These are phyloP conservation scores for Papilio protenor DNA, from an alignment of 2,888 invertebrate species.

Conservation along the genomic window DNA sequence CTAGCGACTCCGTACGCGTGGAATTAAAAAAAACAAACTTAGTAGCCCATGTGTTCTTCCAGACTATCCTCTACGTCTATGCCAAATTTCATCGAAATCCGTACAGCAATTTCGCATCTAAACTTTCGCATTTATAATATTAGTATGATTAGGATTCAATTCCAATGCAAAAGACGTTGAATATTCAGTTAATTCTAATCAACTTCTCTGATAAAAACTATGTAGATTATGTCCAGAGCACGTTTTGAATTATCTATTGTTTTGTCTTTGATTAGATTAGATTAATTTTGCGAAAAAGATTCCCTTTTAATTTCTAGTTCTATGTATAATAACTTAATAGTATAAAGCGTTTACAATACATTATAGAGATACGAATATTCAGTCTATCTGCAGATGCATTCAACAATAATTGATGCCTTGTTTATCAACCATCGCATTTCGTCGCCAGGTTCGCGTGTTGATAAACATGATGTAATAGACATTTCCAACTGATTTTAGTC, in stretches of 20 bases:
- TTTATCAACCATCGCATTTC: not conserved
- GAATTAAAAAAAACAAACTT: too few species aligned
- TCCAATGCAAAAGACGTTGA: not conserved
- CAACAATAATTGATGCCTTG: not conserved
- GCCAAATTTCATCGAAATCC: too few species aligned
- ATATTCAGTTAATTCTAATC: not conserved
- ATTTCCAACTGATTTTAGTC: not conserved
- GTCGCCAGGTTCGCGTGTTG: not conserved
- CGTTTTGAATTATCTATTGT: not conserved
- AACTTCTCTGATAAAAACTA: not conserved
- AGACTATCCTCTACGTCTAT: too few species aligned
- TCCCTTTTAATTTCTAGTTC: too few species aligned
- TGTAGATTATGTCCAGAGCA: too few species aligned
- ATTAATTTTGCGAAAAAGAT: too few species aligned
- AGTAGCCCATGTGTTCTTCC: too few species aligned
- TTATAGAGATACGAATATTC: not conserved
- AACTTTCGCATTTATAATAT: too few species aligned
- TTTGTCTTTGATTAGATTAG: too few species aligned
- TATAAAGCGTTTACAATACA: not conserved
- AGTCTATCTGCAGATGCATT: not conserved
- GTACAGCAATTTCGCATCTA: too few species aligned
- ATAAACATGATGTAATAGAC: conserved; percentile 7
- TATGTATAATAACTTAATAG: not conserved
- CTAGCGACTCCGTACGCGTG: too few species aligned
- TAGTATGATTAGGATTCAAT: too few species aligned